A percentile compares a stretch with the other conserved stretches of the same genome.
These are phyloP conservation scores for Drosophila pegasa DNA, from an alignment of 2,888 invertebrate species.

Conservation along the genomic window DNA sequence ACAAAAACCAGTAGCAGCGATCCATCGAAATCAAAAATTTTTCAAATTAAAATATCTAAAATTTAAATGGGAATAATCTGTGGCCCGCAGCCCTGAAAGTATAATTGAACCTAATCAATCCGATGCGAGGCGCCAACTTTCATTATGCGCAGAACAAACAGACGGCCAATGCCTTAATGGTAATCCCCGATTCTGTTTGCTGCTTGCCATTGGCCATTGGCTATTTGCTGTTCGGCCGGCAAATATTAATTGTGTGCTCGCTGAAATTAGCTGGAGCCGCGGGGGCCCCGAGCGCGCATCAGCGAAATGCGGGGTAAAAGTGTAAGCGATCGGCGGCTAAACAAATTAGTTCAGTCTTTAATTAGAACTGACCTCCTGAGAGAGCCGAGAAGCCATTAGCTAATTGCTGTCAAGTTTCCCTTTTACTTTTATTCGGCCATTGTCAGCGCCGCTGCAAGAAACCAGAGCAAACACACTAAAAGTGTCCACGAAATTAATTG, in stretches of 20 bases:
- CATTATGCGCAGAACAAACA: constrained; percentile 65
- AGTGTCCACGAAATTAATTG: constrained; percentile 46
- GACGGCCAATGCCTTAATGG: constrained; percentile 2
- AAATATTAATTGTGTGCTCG: constrained; percentile 40
- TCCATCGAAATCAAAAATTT: constrained; percentile 28
- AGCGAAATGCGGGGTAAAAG: background rate
- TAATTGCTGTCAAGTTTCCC: constrained; percentile 49
- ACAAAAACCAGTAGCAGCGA: constrained; percentile 63
- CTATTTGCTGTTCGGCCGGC: constrained; percentile 11
- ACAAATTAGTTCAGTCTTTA: constrained; percentile 29
- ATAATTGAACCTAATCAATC: constrained; percentile 42
- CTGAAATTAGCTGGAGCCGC: background rate
- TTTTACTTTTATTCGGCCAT: constrained; percentile 70
- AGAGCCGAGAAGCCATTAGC: constrained; percentile 19
- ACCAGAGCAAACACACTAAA: constrained; percentile 42
- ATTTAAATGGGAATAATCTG: constrained; percentile 42
- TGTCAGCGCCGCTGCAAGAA: constrained; percentile 29
- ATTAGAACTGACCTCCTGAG: constrained; percentile 34
- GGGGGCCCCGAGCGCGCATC: background rate
- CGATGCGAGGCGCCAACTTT: constrained; percentile 46
- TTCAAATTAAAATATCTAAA: constrained; percentile 47
- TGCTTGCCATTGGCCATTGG: constrained; percentile 22
- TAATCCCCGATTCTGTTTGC: constrained; percentile 10
- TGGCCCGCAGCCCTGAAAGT: constrained; percentile 51
- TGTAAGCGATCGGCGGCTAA: constrained; percentile 13